Evolutionary conservation across 2,888 invertebrate species (phyloP).

Genomic region (Melipona bicolor): DNA sequence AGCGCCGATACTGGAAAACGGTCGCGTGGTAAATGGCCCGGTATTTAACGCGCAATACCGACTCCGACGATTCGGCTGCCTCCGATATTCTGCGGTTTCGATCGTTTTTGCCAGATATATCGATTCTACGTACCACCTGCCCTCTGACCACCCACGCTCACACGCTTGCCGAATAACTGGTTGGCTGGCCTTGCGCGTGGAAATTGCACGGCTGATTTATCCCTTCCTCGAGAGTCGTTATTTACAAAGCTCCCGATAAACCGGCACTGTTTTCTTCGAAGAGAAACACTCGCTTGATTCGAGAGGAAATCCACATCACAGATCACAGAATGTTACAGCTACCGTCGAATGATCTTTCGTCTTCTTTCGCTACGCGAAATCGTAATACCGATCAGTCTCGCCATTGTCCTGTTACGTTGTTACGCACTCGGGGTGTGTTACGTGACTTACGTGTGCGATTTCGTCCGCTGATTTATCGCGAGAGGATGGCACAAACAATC

Average conservation of each 20-base stretch:
- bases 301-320: not conserved
- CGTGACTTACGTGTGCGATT: too few species aligned
- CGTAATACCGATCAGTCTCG: too few species aligned
- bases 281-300: not conserved
- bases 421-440: too few species aligned
- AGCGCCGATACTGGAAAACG: conserved; percentile 41
- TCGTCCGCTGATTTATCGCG: not conserved
- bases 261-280: not conserved
- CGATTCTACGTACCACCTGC: not conserved
- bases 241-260: not conserved
- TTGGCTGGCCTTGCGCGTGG: not conserved
- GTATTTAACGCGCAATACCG: conserved; percentile 53
- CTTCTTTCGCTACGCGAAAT: too few species aligned
- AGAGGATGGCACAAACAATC: not conserved
- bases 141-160: conserved; percentile 8
- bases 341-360: not conserved
- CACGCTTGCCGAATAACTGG: conserved; percentile 2
- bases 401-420: too few species aligned
- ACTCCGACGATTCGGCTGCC: conserved; percentile 28
- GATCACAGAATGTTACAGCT: not conserved
- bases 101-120: conserved; percentile 32
- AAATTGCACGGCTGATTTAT: conserved; percentile 34
- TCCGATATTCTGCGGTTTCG: conserved; percentile 46
- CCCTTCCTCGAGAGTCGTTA: not conserved
- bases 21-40: conserved; percentile 50